Base-by-base conservation (phyloP, 2,888 invertebrate genomes). In the Lissocephala sabroskyi region DNA sequence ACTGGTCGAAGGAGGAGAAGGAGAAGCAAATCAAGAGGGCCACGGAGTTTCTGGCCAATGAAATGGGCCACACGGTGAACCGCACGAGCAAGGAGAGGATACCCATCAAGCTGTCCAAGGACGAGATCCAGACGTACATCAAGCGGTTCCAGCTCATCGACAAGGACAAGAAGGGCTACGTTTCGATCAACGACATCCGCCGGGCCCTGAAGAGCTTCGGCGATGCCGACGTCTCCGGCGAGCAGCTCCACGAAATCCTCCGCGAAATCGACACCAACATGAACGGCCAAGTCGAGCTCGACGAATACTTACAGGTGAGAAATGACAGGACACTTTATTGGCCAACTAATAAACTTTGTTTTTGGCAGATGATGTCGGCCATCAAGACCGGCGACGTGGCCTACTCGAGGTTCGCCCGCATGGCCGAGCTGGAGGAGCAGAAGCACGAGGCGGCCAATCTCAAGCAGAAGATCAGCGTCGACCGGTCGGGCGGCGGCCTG, bases 261-360 rank as follows among this genome's bases (percentile, higher is more conserved):
- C 91, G 89, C 85, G 99, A 99, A 88, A 98, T 99, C 84, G 99
- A 99, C 88, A 93, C 98, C 80, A 98, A 98, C 86, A 97, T 97
- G 92, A 99, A 99, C 87, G 99, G 99, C 81, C 97, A 98, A 88
- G 96, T 99, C 82, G 99, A 99, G 87, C 90, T 98, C 85, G 97
- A 97, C 85, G 99, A 99, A 86, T 99, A 98, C 86, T 89, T 99
- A 83, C 97, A 98, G 95, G 98, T 98, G n/a, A n/a, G n/a, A 63
- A 52, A 16, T n/a, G 10, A 23, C 10, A 32, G 19, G 9, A 23
- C n/a, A 33, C 10, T 41, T 41, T 45, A 16, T 26, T 36, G 10
- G 4, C 23, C 23, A 23, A 23, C 7, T 7, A 23, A 5, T 3
- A 23, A 7, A 48, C n/a, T n/a, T n/a, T 30, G 18, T 43, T 40